Conservation (phyloP, 2,797 vertebrate genomes). For the Agapornis canus region DNA sequence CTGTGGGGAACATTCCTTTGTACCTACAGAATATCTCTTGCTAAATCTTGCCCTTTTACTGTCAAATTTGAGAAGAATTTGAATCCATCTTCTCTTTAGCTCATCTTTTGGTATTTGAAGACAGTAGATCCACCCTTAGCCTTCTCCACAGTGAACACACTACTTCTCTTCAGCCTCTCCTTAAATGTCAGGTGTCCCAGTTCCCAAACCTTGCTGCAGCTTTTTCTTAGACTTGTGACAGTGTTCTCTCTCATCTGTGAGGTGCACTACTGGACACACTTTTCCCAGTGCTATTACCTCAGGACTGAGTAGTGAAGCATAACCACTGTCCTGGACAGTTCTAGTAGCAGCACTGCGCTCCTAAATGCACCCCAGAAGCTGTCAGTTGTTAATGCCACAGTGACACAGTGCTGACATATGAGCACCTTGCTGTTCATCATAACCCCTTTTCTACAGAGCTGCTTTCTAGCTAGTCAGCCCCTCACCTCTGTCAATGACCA, state of each 20-base stretch:
- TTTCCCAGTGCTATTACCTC: neutral
- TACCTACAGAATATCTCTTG: neutral
- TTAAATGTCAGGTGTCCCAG: neutral
- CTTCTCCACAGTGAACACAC: neutral
- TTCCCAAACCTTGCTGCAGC: rapidly evolving
- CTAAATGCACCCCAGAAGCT: rapidly evolving
- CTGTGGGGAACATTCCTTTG: neutral
- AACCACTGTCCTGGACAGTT: neutral
- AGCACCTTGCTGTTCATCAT: neutral
- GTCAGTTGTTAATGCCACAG: neutral
- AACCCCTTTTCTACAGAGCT: neutral
- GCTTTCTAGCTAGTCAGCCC: neutral
- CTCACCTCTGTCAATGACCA: neutral
- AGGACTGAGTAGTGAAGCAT: rapidly evolving
- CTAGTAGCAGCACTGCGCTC: neutral
- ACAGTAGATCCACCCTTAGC: neutral
- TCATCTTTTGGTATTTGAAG: neutral
- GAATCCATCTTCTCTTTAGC: neutral
- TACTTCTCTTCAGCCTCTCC: neutral
- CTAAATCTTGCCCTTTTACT: neutral
- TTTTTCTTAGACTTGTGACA: neutral
- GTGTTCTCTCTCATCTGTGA: neutral
- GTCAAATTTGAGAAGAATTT: neutral
- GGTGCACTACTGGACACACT: neutral
- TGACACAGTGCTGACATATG: neutral